Percentiles rank a stretch among this genome's conserved stretches.
Conservation (phyloP, 2,113 vertebrate genomes). For the mouse (Mus musculus) region DNA sequence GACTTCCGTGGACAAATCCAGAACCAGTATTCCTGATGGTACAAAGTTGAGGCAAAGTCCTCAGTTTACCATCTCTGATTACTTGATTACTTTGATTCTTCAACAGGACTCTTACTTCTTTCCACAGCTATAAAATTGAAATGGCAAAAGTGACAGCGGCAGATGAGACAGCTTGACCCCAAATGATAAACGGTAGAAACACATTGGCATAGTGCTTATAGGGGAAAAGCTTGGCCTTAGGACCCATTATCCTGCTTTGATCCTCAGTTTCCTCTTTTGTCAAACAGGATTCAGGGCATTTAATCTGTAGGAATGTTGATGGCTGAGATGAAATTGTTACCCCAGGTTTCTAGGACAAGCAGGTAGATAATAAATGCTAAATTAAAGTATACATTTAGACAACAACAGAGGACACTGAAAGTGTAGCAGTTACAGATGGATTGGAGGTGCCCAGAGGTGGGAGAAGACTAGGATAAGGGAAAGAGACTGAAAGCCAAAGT, state of each 20-base stretch:
- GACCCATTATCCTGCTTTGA: background rate
- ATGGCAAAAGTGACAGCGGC: background rate
- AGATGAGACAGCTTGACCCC: background rate
- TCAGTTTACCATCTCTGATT: background rate
- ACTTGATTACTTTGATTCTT: background rate
- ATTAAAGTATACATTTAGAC: background rate
- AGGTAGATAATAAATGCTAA: background rate
- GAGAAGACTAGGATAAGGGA: slow-evolving; percentile 37
- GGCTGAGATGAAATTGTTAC: background rate
- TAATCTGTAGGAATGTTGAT: background rate
- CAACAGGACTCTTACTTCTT: background rate
- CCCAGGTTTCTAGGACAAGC: background rate
- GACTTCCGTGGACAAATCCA: slow-evolving; percentile 61
- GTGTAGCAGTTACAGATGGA: slow-evolving; percentile 40
- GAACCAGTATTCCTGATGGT: slow-evolving; percentile 29
- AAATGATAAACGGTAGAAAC: background rate
- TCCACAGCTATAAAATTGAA: background rate
- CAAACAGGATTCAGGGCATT: background rate
- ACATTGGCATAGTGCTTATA: background rate
- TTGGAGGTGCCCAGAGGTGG: background rate
- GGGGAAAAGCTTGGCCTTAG: background rate
- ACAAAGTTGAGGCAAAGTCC: background rate
- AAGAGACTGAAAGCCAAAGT: slow-evolving; percentile 54
- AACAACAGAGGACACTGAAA: slow-evolving; percentile 65
- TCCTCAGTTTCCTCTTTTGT: background rate